Evolutionary conservation across 2,113 vertebrate genomes (phyloP), one percentile per base, ranked within the genome.

Genomic region (Notothenia coriiceps): DNA sequence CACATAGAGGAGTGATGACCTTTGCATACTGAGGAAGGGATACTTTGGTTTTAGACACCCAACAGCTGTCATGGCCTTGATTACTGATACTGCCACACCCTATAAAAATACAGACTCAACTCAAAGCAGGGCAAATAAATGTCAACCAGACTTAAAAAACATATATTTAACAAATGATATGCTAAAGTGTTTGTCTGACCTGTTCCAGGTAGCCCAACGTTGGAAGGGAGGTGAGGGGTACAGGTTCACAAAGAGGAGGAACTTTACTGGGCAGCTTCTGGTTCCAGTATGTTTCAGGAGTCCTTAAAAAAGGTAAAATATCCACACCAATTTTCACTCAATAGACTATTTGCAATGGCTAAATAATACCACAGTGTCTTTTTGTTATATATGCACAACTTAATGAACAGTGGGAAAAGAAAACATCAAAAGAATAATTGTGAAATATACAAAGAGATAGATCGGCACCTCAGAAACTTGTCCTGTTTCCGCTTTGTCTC

Each of bases 131-230:
- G 2, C 68, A 25, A 20, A 49, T 10, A 25, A 20, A 49, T 10
- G 18, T 46, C 14, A 44, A 56, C 69, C 43, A 62, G 3, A 54
- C 29, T 25, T 50, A 4, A 46, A 5, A 70, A 17, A 60, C 18
- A 12, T 56, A 35, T 1, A 8, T 13, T 56, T 33, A 55, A 20
- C 15, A 67, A 52, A 52, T 52, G 11, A 10, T 13, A 10, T 52
- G 18, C 46, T 11, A 33, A 49, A 43, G n/a, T 62, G 18, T 59
- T 46, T 60, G 49, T 71, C 75, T 73, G 73, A 97, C 97, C 95
- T 99, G 98, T 91, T 99, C 97, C 86, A 99, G 91, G 88, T 99
- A 99, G 86, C 98, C 98, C 85, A 96, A 72, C 43, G 95, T 92
- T 75, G 98, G 98, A 75, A 99, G 96, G 50, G 95, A 95, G 17